Evolutionary conservation across 2,888 invertebrate species (phyloP), one percentile per base, ranked within the genome.

Genomic region (Protodeltote pygarga): DNA sequence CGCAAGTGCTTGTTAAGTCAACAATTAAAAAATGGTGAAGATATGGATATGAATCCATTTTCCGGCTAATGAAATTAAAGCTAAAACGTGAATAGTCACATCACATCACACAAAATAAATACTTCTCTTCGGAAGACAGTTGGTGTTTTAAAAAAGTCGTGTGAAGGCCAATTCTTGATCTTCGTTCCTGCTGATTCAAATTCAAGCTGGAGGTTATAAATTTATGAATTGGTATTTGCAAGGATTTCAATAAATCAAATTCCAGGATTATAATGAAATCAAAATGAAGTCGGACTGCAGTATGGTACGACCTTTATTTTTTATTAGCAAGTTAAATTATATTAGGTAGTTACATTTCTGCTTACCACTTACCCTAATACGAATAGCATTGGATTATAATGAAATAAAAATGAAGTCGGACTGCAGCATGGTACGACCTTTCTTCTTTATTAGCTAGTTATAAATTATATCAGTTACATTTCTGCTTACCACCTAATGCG

Each of bases 371-470:
- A 11, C 3, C 6, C 1, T 19, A 10, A 3, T 6, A 19, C 9
- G 19, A 11, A 11, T 32, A 23, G 6, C 31, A 9, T 24, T 27
- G 21, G 9, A 5, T 9, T 8, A 5, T 15, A 15, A 16, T 44
- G 44, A 14, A 53, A 34, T 5, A 10, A 4, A 25, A 37, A 29
- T 17, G 37, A 35, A 27, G 62, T 53, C 25, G 11, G 23, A 51
- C 40, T 55, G 41, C 19, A 38, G 6, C 29, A 41, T 38, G 58
- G 63, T 58, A 58, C 29, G 55, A 29, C 4, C 33, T 34, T 33
- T 14, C 1, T 16, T 37, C 28, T 40, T 23, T 45, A 32, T 34
- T 44, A 11, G 8, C 2, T 24, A 20, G 8, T 15, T 34, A 17
- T 4, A 27, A 20, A 20, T 25, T 37, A 19, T 8, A 20, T 4